Evolutionary conservation across 2,888 invertebrate genomes (phyloP), one percentile per base, ranked within the genome.

Genomic region (Lycia hirtaria): DNA sequence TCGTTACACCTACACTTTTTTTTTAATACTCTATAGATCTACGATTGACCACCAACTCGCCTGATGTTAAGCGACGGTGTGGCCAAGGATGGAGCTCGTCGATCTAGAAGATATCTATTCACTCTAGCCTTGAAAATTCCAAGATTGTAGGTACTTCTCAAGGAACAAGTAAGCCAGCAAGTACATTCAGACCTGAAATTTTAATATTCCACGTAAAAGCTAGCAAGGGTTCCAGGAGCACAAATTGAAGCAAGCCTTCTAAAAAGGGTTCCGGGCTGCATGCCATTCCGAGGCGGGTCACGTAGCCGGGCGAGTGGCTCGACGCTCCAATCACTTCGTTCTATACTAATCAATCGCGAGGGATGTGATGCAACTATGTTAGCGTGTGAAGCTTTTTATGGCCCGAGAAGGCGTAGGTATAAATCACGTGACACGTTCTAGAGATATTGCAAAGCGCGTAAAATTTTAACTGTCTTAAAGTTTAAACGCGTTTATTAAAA

Each of bases 331-430:
- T 84, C 83, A 81, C 80, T 78, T 47, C 47, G 33, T 72, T 71
- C 76, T 81, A 81, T 83, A 81, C 82, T 80, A 83, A 85, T 83
- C 82, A 80, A 75, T 76, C 72, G 76, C 15, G 76, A 77, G 73
- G 76, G 74, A 75, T 75, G 78, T 74, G 76, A 85, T 77, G 63
- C 60, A 74, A 81, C 75, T 86, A 58, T 60, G 38, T 44, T 40
- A 56, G 5, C 40, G 50, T 22, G 35, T 33, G 26, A 12, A 20
- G 28, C 4, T 35, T 28, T 55, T 35, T 41, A 30, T 5, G 20
- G 10, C 1, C n/a, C 14, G 15, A 9, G 10, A 22, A 9, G 26
- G 19, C n/a, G 10, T 30, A 0, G 3, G 10, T 26, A 41, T 10
- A 41, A 26, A 1, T 15, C 28, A 28, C n/a, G n/a, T n/a, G n/a